Evolutionary conservation across 2,888 invertebrate species (phyloP).

Genomic region (Cartodere bifasciata): DNA sequence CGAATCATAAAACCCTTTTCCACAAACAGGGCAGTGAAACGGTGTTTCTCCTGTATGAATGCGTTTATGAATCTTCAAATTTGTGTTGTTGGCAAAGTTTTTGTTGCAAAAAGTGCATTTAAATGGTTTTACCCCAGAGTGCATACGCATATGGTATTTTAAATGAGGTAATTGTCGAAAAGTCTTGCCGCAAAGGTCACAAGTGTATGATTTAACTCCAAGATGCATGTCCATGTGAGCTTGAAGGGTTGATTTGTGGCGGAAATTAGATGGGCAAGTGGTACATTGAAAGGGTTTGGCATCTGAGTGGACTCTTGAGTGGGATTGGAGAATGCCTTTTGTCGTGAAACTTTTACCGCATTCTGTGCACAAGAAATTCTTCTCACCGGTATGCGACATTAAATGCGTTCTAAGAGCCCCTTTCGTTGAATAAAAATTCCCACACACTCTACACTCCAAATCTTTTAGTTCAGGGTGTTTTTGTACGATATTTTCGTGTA

Average conservation of each 20-base stretch:
- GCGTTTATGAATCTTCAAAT: background rate
- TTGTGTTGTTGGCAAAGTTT: background rate
- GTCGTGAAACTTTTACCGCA: constrained; percentile 19
- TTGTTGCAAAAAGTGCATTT: background rate
- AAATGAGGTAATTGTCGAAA: constrained; percentile 11
- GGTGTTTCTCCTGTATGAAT: background rate
- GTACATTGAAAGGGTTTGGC: constrained; percentile 7
- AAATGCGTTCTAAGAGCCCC: constrained; percentile 16
- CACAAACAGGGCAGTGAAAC: background rate
- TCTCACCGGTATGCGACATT: constrained; percentile 18
- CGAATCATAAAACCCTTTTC: background rate
- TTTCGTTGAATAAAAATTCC: constrained; percentile 11
- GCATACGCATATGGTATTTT: background rate
- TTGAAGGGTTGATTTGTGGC: background rate
- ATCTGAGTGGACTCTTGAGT: constrained; percentile 21
- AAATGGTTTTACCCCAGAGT: background rate
- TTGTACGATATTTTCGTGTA: too few relatives aligned
- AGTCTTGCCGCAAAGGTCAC: constrained; percentile 25
- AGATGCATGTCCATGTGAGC: background rate
- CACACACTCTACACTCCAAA: too few relatives aligned
- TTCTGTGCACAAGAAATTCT: constrained; percentile 19
- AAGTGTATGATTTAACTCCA: constrained; percentile 21
- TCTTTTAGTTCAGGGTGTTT: too few relatives aligned
- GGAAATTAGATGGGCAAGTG: background rate
- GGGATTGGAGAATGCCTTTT: constrained; percentile 24